Evolutionary conservation across 37 sponge, comb jelly and placozoan species (phyloP).

Genomic region (Eunapius fragilis): DNA sequence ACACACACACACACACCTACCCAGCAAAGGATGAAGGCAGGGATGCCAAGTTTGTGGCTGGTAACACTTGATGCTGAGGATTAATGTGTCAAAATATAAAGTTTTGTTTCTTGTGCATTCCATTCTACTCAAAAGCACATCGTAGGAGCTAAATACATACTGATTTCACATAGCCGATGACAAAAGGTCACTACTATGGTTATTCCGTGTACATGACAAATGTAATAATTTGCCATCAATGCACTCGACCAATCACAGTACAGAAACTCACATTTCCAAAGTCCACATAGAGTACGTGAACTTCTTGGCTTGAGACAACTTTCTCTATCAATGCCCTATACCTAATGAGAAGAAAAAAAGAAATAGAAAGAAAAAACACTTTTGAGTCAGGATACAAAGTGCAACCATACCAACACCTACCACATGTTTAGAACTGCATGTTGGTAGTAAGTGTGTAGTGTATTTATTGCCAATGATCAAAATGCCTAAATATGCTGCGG

Average conservation of each 20-base stretch:
- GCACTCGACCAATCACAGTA: too few relatives aligned
- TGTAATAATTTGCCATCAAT: too few relatives aligned
- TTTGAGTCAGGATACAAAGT: too few relatives aligned
- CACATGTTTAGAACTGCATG: too few relatives aligned
- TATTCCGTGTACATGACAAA: too few relatives aligned
- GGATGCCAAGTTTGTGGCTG: conserved; percentile 11
- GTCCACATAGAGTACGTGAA: conserved; percentile 86
- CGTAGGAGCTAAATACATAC: background rate
- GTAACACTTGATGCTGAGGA: conserved; percentile 17
- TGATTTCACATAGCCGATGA: background rate
- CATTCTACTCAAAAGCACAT: background rate
- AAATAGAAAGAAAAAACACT: too few relatives aligned
- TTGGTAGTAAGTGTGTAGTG: too few relatives aligned
- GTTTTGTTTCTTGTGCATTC: too few relatives aligned
- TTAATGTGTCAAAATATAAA: background rate
- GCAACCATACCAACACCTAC: too few relatives aligned
- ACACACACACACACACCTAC: conserved; percentile 15
- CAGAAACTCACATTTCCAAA: conserved; percentile 88
- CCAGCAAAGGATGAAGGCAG: conserved; percentile 29
- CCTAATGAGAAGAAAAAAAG: conserved; percentile 45
- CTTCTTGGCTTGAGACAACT: conserved; percentile 31
- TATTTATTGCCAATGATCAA: too few relatives aligned
- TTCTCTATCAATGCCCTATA: conserved; percentile 85
- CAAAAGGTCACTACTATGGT: background rate
- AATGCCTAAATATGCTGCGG: too few relatives aligned